Evolutionary conservation across 2,888 invertebrate species (phyloP).

Genomic region (Andrena hattorfiana): DNA sequence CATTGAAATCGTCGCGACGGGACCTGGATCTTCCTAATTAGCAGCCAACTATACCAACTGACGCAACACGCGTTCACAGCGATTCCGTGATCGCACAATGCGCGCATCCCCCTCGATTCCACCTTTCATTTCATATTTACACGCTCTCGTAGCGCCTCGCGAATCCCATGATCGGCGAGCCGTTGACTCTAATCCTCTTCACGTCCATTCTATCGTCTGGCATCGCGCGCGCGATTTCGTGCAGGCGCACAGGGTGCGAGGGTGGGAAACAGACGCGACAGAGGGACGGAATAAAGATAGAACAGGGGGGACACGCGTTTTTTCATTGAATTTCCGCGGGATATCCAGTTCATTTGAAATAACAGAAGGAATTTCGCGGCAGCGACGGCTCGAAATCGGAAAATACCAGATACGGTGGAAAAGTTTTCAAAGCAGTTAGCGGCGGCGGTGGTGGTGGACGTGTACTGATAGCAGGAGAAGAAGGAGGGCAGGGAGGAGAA

Average conservation of each 20-base stretch:
- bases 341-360: constrained; percentile 25
- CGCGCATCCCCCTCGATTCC: constrained; percentile 21
- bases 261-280: neutral
- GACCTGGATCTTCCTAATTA: constrained; percentile 36
- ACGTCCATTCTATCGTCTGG: neutral
- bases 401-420: constrained; percentile 37
- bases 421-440: constrained; percentile 64
- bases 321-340: constrained; percentile 19
- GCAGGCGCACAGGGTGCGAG: neutral
- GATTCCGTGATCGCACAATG: constrained; percentile 15
- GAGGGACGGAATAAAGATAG: neutral
- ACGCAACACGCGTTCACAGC: constrained; percentile 33
- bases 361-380: constrained; percentile 27
- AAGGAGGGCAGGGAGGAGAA: constrained; percentile 24
- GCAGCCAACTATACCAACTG: neutral
- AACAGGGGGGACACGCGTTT: neutral
- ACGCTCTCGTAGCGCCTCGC: neutral
- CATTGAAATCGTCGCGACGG: constrained; percentile 19
- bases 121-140: constrained; percentile 19
- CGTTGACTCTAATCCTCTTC: neutral
- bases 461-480: constrained; percentile 45
- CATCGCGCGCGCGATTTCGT: neutral
- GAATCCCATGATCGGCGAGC: constrained; percentile 1
- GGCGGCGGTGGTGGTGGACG: constrained; percentile 63
- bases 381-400: constrained; percentile 26